Conservation (phyloP, 2,113 vertebrate genomes). For the Chinchilla lanigera region DNA sequence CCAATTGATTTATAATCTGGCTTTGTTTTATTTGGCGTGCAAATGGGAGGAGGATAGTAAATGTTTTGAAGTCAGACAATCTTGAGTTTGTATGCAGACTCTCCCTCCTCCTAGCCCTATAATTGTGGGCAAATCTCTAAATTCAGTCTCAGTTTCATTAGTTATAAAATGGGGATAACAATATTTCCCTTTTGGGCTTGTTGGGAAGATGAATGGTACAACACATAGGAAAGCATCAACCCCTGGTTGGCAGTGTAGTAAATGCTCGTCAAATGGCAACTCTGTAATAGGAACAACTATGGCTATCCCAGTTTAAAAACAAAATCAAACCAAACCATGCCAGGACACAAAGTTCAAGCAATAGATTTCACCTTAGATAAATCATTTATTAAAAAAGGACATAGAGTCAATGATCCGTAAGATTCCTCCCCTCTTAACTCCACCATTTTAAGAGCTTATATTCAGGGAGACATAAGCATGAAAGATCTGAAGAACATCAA, state of each 20-base stretch:
- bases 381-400: conserved; percentile 24
- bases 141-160: conserved; percentile 63
- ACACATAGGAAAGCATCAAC: neutral
- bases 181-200: conserved; percentile 51
- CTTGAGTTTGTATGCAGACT: conserved; percentile 55
- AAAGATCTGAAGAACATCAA: conserved; percentile 16
- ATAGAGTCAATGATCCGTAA: neutral
- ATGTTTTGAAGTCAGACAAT: conserved; percentile 70
- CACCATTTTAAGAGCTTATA: conserved; percentile 1
- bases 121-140: conserved; percentile 60
- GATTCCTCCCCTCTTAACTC: neutral
- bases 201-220: conserved; percentile 8
- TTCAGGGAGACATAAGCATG: neutral
- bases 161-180: conserved; percentile 32
- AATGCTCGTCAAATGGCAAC: conserved; percentile 64
- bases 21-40: conserved; percentile 21
- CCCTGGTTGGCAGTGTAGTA: neutral
- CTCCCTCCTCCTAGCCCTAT: conserved; percentile 56
- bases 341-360: conserved; percentile 4
- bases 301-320: neutral
- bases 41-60: neutral
- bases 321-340: neutral
- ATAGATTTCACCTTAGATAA: conserved; percentile 12
- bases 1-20: conserved; percentile 22
- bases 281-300: conserved; percentile 54